These are phyloP conservation scores for Patella vulgata DNA, from an alignment of 1,140 invertebrate species.

Conservation along the genomic window DNA sequence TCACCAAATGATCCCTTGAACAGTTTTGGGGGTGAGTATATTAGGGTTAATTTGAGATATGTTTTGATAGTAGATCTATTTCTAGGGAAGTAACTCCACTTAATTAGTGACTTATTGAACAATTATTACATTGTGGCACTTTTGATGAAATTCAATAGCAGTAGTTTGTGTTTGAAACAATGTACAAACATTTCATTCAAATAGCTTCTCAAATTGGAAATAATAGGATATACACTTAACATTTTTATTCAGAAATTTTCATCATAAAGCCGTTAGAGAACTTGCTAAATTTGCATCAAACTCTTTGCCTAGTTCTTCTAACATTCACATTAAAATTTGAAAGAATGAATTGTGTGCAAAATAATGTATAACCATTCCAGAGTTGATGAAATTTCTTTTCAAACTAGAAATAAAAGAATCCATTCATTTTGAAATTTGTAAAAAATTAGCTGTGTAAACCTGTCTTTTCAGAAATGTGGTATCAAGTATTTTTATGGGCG, in stretches of 20 bases:
- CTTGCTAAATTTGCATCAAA: too few species aligned
- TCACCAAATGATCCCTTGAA: constrained; percentile 63
- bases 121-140: neutral
- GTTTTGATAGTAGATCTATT: neutral
- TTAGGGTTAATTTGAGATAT: neutral
- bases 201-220: neutral
- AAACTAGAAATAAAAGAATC: too few species aligned
- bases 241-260: too few species aligned
- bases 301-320: too few species aligned
- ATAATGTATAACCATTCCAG: too few species aligned
- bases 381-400: too few species aligned
- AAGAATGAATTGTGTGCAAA: too few species aligned
- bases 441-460: too few species aligned
- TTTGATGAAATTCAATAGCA: neutral
- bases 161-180: neutral
- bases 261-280: too few species aligned
- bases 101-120: constrained; percentile 5
- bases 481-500: constrained; percentile 93
- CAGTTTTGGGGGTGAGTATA: constrained; percentile 65
- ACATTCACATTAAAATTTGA: too few species aligned
- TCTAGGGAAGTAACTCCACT: neutral
- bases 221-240: too few species aligned
- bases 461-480: constrained; percentile 90
- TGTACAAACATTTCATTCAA: constrained; percentile 3
- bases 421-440: too few species aligned